These are phyloP conservation scores for Myotis brandtii DNA, from an alignment of 2,113 vertebrate species.

Conservation along the genomic window DNA sequence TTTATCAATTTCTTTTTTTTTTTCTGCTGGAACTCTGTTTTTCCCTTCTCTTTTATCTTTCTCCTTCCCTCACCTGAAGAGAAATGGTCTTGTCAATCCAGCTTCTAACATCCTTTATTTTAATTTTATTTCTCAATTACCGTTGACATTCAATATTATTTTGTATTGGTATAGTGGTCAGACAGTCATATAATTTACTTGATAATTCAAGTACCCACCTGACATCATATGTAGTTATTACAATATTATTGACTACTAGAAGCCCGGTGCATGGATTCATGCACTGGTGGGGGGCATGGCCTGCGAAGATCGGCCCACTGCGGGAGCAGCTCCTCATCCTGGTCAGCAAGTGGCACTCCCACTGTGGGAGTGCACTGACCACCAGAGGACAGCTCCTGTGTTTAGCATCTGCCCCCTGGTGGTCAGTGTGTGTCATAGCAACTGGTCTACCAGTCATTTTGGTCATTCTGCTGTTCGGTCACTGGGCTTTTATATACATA, in stretches of 20 bases:
- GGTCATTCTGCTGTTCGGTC: too few relatives aligned
- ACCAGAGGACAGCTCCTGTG: too few relatives aligned
- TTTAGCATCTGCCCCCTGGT: too few relatives aligned
- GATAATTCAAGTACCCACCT: neutral
- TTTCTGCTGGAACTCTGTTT: neutral
- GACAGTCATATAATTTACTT: neutral
- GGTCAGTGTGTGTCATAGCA: too few relatives aligned
- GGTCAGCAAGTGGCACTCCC: too few relatives aligned
- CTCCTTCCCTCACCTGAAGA: neutral
- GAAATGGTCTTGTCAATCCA: neutral
- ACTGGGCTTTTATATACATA: too few relatives aligned
- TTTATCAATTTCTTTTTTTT: neutral
- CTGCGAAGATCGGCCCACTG: too few relatives aligned
- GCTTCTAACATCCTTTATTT: neutral
- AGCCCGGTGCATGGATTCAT: too few relatives aligned
- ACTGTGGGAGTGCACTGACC: too few relatives aligned
- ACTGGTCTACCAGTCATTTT: too few relatives aligned
- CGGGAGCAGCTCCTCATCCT: too few relatives aligned
- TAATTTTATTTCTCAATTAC: neutral
- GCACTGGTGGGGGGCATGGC: too few relatives aligned
- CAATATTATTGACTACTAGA: neutral
- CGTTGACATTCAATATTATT: neutral
- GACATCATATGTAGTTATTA: neutral
- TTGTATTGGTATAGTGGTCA: neutral
- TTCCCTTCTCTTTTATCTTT: neutral